Percentiles rank a stretch among this genome's conserved stretches.
Evolutionary conservation across 1,140 invertebrate genomes (phyloP).

Genomic region (Drosophila jambulina): DNA sequence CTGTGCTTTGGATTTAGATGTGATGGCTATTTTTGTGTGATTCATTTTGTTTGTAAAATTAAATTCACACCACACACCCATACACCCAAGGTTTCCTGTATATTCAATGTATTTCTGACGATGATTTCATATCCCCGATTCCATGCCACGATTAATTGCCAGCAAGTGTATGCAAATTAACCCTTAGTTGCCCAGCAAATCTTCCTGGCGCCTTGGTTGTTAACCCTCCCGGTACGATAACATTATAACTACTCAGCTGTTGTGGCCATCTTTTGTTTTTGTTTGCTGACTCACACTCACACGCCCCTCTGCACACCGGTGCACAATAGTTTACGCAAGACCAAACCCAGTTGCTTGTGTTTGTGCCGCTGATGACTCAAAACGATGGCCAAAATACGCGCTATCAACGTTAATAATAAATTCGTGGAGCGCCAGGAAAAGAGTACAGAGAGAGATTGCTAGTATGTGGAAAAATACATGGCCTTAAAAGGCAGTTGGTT

Average conservation of each 20-base stretch:
- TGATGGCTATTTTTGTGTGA: slow-evolving; percentile 77
- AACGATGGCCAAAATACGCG: slow-evolving; percentile 61
- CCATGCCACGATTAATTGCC: slow-evolving; percentile 43
- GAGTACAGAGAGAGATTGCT: slow-evolving; percentile 41
- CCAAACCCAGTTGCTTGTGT: slow-evolving; percentile 31
- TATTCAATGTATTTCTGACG: slow-evolving; percentile 67
- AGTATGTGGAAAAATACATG: slow-evolving; percentile 19
- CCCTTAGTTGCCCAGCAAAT: slow-evolving; percentile 13
- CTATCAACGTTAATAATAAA: slow-evolving; percentile 57
- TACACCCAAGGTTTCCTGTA: slow-evolving; percentile 24
- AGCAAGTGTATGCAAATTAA: slow-evolving; percentile 55
- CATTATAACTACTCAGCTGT: slow-evolving; percentile 60
- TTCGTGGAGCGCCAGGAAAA: slow-evolving; percentile 9
- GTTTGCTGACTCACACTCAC: slow-evolving; percentile 60
- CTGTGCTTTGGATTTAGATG: slow-evolving; percentile 62
- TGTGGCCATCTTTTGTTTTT: slow-evolving; percentile 49
- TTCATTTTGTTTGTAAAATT: slow-evolving; percentile 81
- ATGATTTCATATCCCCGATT: slow-evolving; percentile 71
- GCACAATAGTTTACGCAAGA: slow-evolving; percentile 66
- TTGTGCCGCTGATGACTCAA: slow-evolving; percentile 47
- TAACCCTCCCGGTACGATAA: slow-evolving; percentile 26
- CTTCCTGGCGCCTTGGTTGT: slow-evolving; percentile 12
- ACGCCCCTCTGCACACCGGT: slow-evolving; percentile 3
- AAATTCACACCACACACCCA: slow-evolving; percentile 46
- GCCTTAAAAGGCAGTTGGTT: slow-evolving; percentile 50